These are phyloP conservation scores for Engraulis encrasicolus DNA, from an alignment of 2,113 vertebrate species.

Conservation along the genomic window DNA sequence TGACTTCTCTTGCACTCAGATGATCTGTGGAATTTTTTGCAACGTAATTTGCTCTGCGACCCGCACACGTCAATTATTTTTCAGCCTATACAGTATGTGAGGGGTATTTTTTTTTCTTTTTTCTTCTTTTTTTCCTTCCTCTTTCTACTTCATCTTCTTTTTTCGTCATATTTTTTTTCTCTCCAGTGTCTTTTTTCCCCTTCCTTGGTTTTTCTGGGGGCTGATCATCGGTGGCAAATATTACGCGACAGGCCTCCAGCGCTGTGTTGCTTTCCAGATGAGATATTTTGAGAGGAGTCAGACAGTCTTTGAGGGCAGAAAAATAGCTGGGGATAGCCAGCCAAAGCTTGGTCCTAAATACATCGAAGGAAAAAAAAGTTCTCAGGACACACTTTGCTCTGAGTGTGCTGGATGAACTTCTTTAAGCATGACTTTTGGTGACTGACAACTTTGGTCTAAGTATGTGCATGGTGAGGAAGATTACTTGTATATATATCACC, in stretches of 20 bases:
- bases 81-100: conserved; percentile 62
- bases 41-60: conserved; percentile 71
- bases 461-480: not conserved
- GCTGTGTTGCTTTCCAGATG: conserved; percentile 33
- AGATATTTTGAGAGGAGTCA: conserved; percentile 29
- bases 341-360: not conserved
- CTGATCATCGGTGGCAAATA: conserved; percentile 35
- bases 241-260: conserved; percentile 25
- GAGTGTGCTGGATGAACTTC: not conserved
- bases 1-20: conserved; percentile 58
- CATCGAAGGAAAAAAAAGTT: not conserved
- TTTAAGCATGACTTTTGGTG: not conserved
- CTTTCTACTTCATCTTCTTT: not conserved
- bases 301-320: conserved; percentile 34
- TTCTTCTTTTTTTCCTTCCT: not conserved
- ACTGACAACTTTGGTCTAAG: not conserved
- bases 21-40: conserved; percentile 67
- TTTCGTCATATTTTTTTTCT: not conserved
- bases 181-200: too few relatives aligned
- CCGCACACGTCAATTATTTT: conserved; percentile 72
- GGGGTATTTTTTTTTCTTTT: conserved; percentile 59
- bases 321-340: conserved; percentile 27
- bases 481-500: not conserved
- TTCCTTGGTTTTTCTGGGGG: conserved; percentile 24
- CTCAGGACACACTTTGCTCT: not conserved